These are phyloP conservation scores for Chionodraco myersi DNA, from an alignment of 2,113 vertebrate genomes.

Conservation along the genomic window DNA sequence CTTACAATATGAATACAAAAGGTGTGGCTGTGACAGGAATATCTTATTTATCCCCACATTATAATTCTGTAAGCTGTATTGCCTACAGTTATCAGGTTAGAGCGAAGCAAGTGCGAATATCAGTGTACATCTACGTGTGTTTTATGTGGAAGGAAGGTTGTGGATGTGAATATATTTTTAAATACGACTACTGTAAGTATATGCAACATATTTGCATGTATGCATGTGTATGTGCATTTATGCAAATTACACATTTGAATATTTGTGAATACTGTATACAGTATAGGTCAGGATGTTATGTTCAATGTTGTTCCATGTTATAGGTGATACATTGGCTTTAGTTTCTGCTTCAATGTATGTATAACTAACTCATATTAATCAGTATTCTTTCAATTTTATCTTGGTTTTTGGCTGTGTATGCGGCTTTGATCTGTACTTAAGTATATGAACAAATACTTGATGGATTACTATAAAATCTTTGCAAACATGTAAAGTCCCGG, in stretches of 20 bases:
- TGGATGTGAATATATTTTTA: constrained; percentile 54
- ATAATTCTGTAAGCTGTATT: constrained; percentile 39
- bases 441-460: constrained; percentile 10
- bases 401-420: neutral
- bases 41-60: constrained; percentile 53
- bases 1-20: constrained; percentile 22
- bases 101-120: constrained; percentile 18
- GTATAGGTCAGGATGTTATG: constrained; percentile 8
- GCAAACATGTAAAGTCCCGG: neutral
- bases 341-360: neutral
- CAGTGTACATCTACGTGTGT: constrained; percentile 19
- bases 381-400: neutral
- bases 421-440: neutral
- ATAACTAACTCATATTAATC: neutral
- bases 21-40: constrained; percentile 26
- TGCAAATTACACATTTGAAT: constrained; percentile 18
- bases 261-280: neutral
- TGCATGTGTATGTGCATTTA: neutral
- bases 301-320: neutral
- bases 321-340: neutral
- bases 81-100: constrained; percentile 54
- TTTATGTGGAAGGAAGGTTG: neutral
- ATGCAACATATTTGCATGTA: constrained; percentile 1
- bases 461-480: constrained; percentile 17
- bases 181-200: constrained; percentile 31